phyloP scores from a whole-genome alignment of 2,888 invertebrate genomes.

The Limnephilus auricula region DNA sequence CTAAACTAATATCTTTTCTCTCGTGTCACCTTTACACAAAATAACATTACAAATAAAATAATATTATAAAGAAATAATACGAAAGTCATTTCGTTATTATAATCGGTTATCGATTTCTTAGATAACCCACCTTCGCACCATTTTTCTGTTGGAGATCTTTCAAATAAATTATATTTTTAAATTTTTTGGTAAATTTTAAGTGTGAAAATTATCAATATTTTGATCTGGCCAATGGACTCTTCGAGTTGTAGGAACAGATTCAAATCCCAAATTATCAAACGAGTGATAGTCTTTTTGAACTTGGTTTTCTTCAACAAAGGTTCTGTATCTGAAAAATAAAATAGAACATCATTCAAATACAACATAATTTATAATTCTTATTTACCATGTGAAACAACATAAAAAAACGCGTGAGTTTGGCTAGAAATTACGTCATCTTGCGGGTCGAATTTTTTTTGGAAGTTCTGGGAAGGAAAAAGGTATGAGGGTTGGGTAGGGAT shows the following conservation, averaged over 20 bases:
- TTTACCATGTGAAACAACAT: too few species aligned
- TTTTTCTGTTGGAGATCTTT: not conserved
- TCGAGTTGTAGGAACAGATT: constrained; percentile 81
- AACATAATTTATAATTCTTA: too few species aligned
- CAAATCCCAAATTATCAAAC: constrained; percentile 81
- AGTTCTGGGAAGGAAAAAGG: too few species aligned
- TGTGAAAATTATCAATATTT: constrained; percentile 73
- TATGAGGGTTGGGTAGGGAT: too few species aligned
- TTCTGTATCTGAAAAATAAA: constrained; percentile 71
- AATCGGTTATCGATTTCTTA: too few species aligned
- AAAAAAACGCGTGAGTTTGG: too few species aligned
- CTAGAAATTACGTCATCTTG: too few species aligned
- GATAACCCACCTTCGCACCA: not conserved
- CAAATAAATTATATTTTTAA: not conserved
- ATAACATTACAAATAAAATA: not conserved
- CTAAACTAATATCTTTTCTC: not conserved
- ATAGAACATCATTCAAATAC: not conserved
- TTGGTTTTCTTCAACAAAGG: constrained; percentile 75
- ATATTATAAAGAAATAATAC: too few species aligned
- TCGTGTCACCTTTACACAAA: not conserved
- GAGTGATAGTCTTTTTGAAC: constrained; percentile 77
- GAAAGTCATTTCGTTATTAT: too few species aligned
- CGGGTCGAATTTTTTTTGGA: too few species aligned
- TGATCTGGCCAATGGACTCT: constrained; percentile 86
- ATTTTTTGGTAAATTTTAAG: constrained; percentile 46